Evolutionary conservation across 1,140 invertebrate species (phyloP), one percentile per base, ranked within the genome.

Genomic region (Conus ventricosus): DNA sequence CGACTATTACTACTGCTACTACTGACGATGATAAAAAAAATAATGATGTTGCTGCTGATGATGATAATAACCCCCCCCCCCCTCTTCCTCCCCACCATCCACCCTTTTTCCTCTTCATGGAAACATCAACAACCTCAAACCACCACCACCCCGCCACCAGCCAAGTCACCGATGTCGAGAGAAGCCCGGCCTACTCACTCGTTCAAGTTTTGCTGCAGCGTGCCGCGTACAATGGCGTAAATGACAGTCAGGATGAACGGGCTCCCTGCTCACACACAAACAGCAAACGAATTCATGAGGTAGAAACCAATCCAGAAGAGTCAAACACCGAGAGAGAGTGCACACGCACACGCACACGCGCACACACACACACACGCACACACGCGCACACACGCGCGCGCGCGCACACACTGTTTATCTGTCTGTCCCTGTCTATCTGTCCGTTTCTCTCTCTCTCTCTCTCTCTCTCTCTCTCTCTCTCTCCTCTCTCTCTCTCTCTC

Each of bases 171-270:
- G 39, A 39, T 39, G 39, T 39, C 39, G 39, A 39, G 39, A 39
- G 39, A 39, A 39, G 39, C 39, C 7, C 15, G 23, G 23, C 81
- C 54, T 20, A 55, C 81, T 83, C 53, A 83, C 81, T 7, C 23
- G 53, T 23, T 15, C 11, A 10, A 8, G 53, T 83, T 83, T 8
- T 27, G 53, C 11, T n/a, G 17, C 5, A 7, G 20, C 4, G 5
- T 7, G 39, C 13, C 23, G 53, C 81, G 51, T n/a, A 83, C 81
- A 13, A 8, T 11, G 13, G 81, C 81, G 53, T 83, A 83, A 23
- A 83, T 83, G 53, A 83, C 39, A 0, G 81, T 83, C 81, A 83
- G 81, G 7, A 83, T 57, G 20, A 83, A n/a, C 7, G 81, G 81
- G 15, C 53, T 15, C 5, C 25, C 81, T 83, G 81, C 5, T 13